Percentiles rank a stretch among this genome's conserved stretches.
These are phyloP conservation scores for Julus scandinavius DNA, from an alignment of 2,888 invertebrate species.

Conservation along the genomic window DNA sequence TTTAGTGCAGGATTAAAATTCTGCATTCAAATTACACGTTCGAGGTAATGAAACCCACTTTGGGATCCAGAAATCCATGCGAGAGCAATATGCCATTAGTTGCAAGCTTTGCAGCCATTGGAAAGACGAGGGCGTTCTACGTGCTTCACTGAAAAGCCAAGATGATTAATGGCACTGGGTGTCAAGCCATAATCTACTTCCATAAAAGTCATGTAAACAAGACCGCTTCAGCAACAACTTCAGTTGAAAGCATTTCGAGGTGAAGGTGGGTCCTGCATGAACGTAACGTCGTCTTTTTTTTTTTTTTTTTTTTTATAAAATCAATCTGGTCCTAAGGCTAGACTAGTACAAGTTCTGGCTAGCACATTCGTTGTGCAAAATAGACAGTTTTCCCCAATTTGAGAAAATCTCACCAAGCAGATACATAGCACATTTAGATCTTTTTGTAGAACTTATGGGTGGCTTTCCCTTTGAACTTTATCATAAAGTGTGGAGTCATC, in stretches of 20 bases:
- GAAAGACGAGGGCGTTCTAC: neutral
- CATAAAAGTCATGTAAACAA: slow-evolving; percentile 42
- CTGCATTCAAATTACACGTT: neutral
- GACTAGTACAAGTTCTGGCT: neutral
- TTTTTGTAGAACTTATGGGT: too few relatives aligned
- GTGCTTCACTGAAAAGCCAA: slow-evolving; percentile 19
- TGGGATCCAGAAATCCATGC: neutral
- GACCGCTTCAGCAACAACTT: neutral
- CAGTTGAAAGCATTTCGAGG: neutral
- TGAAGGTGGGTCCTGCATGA: neutral
- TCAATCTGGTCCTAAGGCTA: neutral
- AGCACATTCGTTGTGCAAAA: neutral
- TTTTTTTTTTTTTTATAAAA: neutral
- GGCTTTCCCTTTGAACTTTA: too few relatives aligned
- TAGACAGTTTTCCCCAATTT: neutral
- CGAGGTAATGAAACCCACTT: neutral
- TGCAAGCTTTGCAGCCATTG: neutral
- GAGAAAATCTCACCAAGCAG: too few relatives aligned
- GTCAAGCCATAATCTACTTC: slow-evolving; percentile 30
- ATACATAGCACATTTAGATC: too few relatives aligned
- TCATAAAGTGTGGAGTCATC: too few relatives aligned
- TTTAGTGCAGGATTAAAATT: neutral
- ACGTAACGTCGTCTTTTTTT: too few relatives aligned
- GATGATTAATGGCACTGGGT: slow-evolving; percentile 20
- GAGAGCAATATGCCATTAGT: neutral